Evolutionary conservation across 2,888 invertebrate species (phyloP), one percentile per base, ranked within the genome.

Genomic region (Sminthurides aquaticus): DNA sequence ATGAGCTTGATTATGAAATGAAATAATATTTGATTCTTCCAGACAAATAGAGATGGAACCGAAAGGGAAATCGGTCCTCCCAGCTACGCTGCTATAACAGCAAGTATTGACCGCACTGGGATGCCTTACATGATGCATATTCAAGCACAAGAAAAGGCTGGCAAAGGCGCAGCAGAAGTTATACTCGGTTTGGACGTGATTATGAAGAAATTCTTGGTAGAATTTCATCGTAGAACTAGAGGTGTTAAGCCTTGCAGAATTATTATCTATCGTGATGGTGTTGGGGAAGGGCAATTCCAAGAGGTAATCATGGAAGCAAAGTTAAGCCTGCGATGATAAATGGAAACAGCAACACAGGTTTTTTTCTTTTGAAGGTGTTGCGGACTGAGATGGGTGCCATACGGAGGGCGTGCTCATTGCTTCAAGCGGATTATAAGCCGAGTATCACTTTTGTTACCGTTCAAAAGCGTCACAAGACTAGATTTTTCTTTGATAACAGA

Each of bases 161-260:
- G 49, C 0, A 61, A 58, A 56, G 67, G 62, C 24, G 67, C 67
- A 75, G 80, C 82, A 69, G 92, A 93, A 78, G 86, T 89, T 67
- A 92, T 93, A 59, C 79, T 80, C 0, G 86, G 90, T 74, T 83
- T 93, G 74, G 81, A 86, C 71, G 80, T 83, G 0, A 88, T 90
- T 77, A 83, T 87, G 75, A 74, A 77, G 0, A 84, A 85, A 3
- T 88, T 91, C 67, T 78, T 92, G 58, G 27, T 62, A 2, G 20
- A 27, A 20, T 60, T 48, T 49, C 18, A 3, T 11, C 18, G 11
- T 5, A 48, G 60, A 11, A 62, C 60, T 2, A 60, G 57, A 1
- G 65, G 69, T 1, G 55, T 65, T 5, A 73, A 75, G 26, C 78
- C 78, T 0, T 62, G 70, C 18, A 72, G 72, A 26, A 76, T 79